A percentile compares a stretch with the other conserved stretches of the same genome.
Conservation (phyloP, 1,140 invertebrate genomes). For the Leptestheria dahalacensis region DNA sequence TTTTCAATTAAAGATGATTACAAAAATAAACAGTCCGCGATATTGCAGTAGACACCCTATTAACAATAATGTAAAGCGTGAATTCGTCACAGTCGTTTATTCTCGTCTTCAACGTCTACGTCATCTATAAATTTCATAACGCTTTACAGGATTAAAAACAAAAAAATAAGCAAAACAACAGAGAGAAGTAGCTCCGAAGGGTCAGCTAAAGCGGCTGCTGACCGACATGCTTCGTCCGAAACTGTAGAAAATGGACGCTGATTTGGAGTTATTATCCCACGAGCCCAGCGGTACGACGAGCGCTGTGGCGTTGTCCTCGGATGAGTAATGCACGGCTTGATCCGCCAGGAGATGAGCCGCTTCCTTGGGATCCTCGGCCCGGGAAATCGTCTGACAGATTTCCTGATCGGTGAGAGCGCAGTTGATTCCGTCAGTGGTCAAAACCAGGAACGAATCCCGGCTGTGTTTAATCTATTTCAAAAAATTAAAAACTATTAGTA, state of each 20-base stretch:
- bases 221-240: conserved; percentile 14
- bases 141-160: neutral
- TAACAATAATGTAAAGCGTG: no score
- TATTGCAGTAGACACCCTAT: no score
- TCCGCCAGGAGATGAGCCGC: conserved; percentile 35
- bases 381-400: conserved; percentile 33
- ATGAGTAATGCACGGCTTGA: conserved; percentile 36
- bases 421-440: conserved; percentile 39
- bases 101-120: neutral
- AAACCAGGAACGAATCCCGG: conserved; percentile 36
- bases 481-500: no score
- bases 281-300: conserved; percentile 38
- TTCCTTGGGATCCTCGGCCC: conserved; percentile 30
- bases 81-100: no score
- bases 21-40: no score
- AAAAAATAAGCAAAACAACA: neutral
- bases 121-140: neutral
- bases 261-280: conserved; percentile 29
- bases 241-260: conserved; percentile 16
- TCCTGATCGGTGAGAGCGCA: conserved; percentile 37
- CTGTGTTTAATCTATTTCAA: conserved; percentile 38
- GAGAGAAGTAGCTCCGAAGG: neutral
- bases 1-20: no score
- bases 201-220: conserved; percentile 13
- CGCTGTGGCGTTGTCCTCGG: conserved; percentile 38